Base-by-base conservation (phyloP, 2,113 vertebrate genomes). In the Stomatorhinus ivindoensis region DNA sequence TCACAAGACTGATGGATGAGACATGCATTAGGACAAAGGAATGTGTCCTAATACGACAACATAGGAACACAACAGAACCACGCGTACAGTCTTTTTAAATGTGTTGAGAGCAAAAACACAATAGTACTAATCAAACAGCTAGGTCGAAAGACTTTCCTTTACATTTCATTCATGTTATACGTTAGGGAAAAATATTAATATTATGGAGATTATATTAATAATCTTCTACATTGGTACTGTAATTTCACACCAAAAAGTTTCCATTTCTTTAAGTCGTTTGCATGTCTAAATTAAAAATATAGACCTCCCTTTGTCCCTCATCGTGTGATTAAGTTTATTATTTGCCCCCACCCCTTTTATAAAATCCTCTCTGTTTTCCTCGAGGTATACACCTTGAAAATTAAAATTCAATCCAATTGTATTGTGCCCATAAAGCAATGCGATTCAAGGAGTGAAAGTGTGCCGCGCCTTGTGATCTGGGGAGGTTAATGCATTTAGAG, bases 401-500 rank as follows among this genome's bases (percentile, higher is more conserved):
- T 96, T 96, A 96, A 96, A 96, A 94, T 93, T 94, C 98, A 98
- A 97, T 98, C 97, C 98, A 97, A 98, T 97, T 94, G 95, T 96
- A 96, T 96, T 96, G 96, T 95, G 94, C 96, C 96, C 95, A 94
- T 96, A 96, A 96, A 95, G 94, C 94, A 95, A 96, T 96, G 95
- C 97, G 95, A 95, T 95, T 96, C 94, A 95, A 97, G 95, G 96
- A 97, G 96, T 96, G 95, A 95, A 95, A 96, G 96, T 94, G 94
- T 95, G 96, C 95, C 92, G 96, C 96, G 90, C 96, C 96, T 96
- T 96, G 96, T 97, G 97, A 98, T 98, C 97, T 94, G 89, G 95
- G 96, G 97, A 99, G 98, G 97, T 98, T 99, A 99, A 99, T 99
- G 97, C 97, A 98, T 97, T 99, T 99, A 99, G 97, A 98, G 97